Evolutionary conservation across 1,140 invertebrate genomes (phyloP).

Genomic region (Papilio helenus): DNA sequence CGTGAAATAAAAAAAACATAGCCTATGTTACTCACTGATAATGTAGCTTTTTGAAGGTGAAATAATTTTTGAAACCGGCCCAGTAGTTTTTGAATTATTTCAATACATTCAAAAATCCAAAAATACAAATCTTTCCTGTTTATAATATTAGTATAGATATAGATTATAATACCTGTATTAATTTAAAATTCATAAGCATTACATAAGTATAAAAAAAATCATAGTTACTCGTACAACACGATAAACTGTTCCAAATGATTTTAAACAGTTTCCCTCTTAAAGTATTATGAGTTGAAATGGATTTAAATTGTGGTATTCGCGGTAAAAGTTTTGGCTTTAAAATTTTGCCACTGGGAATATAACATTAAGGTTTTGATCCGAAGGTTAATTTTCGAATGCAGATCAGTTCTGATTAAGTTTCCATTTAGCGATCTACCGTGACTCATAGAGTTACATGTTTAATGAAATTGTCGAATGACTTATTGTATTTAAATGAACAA

Average conservation of each 20-base stretch:
- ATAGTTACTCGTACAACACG: slow-evolving; percentile 11
- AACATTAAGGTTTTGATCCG: background rate
- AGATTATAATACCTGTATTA: no score
- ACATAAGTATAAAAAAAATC: background rate
- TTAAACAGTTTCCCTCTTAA: slow-evolving; percentile 14
- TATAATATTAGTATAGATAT: no score
- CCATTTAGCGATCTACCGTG: slow-evolving; percentile 3
- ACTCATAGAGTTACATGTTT: background rate
- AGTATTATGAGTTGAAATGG: slow-evolving; percentile 21
- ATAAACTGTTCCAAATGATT: slow-evolving; percentile 5
- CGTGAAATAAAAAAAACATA: no score
- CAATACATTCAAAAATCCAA: no score
- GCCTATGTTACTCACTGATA: no score
- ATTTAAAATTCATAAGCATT: background rate
- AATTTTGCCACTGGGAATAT: background rate
- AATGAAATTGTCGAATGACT: slow-evolving; percentile 19
- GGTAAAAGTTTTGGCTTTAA: slow-evolving; percentile 18
- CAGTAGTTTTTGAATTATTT: no score
- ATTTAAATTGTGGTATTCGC: slow-evolving; percentile 17
- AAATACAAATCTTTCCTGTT: no score
- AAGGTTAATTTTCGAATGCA: slow-evolving; percentile 5
- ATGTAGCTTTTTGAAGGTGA: no score
- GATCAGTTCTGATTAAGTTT: background rate
- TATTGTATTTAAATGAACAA: background rate
- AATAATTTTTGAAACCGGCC: no score